A percentile compares a stretch with the other conserved stretches of the same genome.
phyloP scores from a whole-genome alignment of 2,113 vertebrate species.

The Myrmophylax atrothorax region DNA sequence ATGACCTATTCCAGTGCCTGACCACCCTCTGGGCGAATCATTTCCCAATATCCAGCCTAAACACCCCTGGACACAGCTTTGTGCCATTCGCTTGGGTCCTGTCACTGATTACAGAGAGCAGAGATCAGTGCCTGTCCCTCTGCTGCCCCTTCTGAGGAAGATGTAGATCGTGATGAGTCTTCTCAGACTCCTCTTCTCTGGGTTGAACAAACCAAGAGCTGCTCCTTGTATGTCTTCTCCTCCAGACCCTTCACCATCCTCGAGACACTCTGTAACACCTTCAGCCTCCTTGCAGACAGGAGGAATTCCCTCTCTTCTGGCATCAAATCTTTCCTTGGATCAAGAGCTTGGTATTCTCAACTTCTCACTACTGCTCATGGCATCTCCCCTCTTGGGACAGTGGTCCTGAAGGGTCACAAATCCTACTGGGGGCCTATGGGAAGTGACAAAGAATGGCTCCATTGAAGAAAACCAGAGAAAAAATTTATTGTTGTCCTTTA shows the following conservation, averaged over 20 bases:
- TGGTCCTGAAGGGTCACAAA: accelerated
- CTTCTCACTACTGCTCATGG: background rate
- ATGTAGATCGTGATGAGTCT: background rate
- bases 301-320: background rate
- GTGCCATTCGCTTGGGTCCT: background rate
- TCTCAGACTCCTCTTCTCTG: background rate
- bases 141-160: background rate
- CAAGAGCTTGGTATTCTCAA: background rate
- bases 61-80: background rate
- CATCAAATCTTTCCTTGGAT: background rate
- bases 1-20: background rate
- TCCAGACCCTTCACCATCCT: background rate
- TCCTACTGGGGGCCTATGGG: background rate
- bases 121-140: background rate
- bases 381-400: background rate
- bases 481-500: conserved; percentile 65
- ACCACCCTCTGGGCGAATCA: background rate
- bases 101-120: background rate
- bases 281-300: background rate
- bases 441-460: background rate
- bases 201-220: background rate
- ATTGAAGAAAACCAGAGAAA: conserved; percentile 50
- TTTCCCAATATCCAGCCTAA: background rate
- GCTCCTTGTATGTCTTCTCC: background rate
- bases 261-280: accelerated